Base-by-base conservation (phyloP, 2,797 vertebrate species). In the Okamejei kenojei region DNA sequence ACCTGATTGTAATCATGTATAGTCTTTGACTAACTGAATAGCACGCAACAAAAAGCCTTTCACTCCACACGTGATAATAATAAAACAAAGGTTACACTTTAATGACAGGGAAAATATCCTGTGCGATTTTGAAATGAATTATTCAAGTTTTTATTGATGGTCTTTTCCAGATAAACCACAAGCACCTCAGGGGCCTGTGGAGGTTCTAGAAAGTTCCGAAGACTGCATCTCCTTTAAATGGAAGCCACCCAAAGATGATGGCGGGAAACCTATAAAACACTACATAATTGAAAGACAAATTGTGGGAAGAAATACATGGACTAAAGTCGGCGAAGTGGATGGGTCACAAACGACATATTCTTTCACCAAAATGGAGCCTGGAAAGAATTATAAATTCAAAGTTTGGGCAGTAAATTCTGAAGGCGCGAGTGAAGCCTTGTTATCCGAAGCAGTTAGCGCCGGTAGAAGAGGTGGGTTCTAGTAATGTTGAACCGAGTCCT, bases 221-320 rank as follows among this genome's bases (percentile, higher is more conserved):
- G 54, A 88, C 0, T 95, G 96, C 35, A 95, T 98, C 94, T 96
- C 96, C 61, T 97, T 99, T 58, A 95, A 93, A 93, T 99, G 98
- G 98, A 96, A 95, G 73, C 96, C 97, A 26, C 98, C 98, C 0
- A 96, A 96, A 93, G 97, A 99, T 0, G 96, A 98, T 0, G 98
- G 98, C 0, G 98, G 98, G 91, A 96, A 95, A 61, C 95, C 96
- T 0, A 93, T 99, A 76, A 96, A 95, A n/a, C 95, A 93, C 93
- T 98, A 99, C 86, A 15, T 95, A 0, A 94, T 98, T 5, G 98
- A 99, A 95, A 96, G 96, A 63, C 96, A 96, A 94, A 97, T 98
- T 94, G 94, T 96, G 0, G 97, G 98, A 84, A 95, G 97, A 82
- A 97, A 95, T 0, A 96, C 97, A 0, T 99, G 98, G 98, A 97